Percentiles rank a stretch among this genome's conserved stretches.
phyloP scores from a whole-genome alignment of 2,888 invertebrate species.

The Pseudolycoriella hygida region DNA sequence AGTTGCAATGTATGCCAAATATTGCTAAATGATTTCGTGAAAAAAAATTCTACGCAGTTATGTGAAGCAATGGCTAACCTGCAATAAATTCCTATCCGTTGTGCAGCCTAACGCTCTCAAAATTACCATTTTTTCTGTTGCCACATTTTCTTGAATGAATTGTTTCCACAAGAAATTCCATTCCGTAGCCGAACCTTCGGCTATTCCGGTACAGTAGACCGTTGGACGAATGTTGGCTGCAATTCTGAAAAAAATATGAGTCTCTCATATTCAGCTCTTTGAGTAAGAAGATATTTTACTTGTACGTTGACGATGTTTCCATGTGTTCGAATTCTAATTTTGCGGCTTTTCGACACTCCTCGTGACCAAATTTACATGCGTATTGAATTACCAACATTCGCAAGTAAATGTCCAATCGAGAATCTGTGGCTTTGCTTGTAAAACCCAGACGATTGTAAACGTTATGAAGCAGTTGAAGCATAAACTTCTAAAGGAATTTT shows the following conservation, averaged over 20 bases:
- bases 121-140: constrained; percentile 48
- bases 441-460: constrained; percentile 30
- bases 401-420: constrained; percentile 37
- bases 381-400: constrained; percentile 39
- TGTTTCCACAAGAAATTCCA: constrained; percentile 47
- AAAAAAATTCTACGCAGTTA: neutral
- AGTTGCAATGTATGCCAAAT: constrained; percentile 2
- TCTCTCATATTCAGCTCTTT: constrained; percentile 8
- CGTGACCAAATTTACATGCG: constrained; percentile 43
- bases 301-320: neutral
- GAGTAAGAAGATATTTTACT: neutral
- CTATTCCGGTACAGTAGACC: constrained; percentile 59
- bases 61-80: constrained; percentile 20
- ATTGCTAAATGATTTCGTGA: constrained; percentile 3
- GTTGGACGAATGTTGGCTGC: constrained; percentile 45
- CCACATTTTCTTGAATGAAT: constrained; percentile 38
- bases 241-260: constrained; percentile 24
- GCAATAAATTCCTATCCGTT: constrained; percentile 32
- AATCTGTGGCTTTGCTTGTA: constrained; percentile 24
- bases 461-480: neutral
- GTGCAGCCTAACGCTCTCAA: constrained; percentile 52
- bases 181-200: constrained; percentile 37
- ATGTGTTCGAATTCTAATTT: constrained; percentile 10
- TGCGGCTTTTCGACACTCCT: constrained; percentile 36
- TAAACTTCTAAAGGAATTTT: neutral